phyloP scores from a whole-genome alignment of 53 echinoderm and acorn worm genomes.

The Crossaster papposus region DNA sequence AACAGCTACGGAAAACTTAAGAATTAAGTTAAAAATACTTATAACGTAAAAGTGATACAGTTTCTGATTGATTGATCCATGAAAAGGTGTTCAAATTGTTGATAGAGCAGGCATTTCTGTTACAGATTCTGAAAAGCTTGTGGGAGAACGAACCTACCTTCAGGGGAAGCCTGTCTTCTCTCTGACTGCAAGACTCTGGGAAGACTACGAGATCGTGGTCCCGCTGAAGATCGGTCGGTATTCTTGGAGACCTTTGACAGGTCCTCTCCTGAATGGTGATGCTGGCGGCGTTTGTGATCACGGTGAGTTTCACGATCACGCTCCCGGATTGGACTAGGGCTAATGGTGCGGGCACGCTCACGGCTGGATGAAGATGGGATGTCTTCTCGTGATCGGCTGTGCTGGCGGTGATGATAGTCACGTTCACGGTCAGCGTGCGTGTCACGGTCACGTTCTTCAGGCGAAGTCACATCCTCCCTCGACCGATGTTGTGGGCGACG shows the following conservation, averaged over 20 bases:
- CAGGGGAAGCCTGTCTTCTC: conserved; percentile 38
- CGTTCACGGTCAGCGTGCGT: not conserved
- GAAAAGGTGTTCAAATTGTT: no score
- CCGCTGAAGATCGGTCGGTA: conserved; percentile 35
- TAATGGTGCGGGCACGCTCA: conserved; percentile 35
- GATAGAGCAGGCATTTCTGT: not conserved
- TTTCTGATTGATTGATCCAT: no score
- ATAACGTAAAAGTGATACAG: no score
- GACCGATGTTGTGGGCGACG: conserved; percentile 46
- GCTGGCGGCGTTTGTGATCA: conserved; percentile 49
- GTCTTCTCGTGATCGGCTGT: conserved; percentile 43
- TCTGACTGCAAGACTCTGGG: conserved; percentile 48
- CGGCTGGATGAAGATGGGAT: conserved; percentile 20
- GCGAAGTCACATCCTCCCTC: conserved; percentile 35
- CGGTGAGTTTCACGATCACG: conserved; percentile 36
- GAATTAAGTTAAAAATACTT: no score
- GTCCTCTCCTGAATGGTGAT: conserved; percentile 50
- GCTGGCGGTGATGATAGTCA: conserved; percentile 43
- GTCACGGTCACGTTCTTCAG: conserved; percentile 35
- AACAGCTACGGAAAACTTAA: no score
- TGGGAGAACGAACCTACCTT: not conserved
- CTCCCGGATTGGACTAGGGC: conserved; percentile 5
- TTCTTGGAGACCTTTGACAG: conserved; percentile 25
- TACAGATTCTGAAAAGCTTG: not conserved
- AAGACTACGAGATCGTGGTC: conserved; percentile 42